Percentiles rank a stretch among this genome's conserved stretches.
phyloP scores from a whole-genome alignment of 1,140 invertebrate species.

The Potamilus streckersoni region DNA sequence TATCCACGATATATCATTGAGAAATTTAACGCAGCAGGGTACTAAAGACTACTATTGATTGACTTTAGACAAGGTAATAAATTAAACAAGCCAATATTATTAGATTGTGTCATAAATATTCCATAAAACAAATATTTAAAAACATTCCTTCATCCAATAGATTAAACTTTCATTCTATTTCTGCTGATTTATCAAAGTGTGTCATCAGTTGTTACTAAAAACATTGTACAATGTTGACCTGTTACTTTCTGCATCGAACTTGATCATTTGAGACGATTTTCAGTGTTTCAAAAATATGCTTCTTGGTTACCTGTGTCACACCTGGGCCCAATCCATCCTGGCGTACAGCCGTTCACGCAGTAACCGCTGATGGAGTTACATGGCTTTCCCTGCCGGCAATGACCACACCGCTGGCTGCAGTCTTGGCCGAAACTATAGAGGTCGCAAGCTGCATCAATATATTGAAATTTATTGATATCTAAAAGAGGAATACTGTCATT shows the following conservation, averaged over 20 bases:
- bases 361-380: conserved; percentile 44
- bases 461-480: background rate
- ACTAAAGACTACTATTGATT: background rate
- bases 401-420: conserved; percentile 37
- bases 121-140: background rate
- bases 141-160: background rate
- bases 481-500: background rate
- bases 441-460: conserved; percentile 38
- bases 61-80: background rate
- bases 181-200: background rate
- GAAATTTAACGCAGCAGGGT: background rate
- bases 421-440: conserved; percentile 35
- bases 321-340: conserved; percentile 36
- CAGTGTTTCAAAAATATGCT: background rate
- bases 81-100: background rate
- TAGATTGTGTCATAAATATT: background rate
- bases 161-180: background rate
- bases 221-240: background rate
- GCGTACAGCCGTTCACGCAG: conserved; percentile 41
- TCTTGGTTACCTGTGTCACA: conserved; percentile 40
- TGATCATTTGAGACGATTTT: background rate
- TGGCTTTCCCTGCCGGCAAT: conserved; percentile 35
- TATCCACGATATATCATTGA: background rate
- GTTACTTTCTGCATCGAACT: background rate
- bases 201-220: background rate